Evolutionary conservation across 1,140 invertebrate species (phyloP).

Genomic region (Berghia stephanieae): DNA sequence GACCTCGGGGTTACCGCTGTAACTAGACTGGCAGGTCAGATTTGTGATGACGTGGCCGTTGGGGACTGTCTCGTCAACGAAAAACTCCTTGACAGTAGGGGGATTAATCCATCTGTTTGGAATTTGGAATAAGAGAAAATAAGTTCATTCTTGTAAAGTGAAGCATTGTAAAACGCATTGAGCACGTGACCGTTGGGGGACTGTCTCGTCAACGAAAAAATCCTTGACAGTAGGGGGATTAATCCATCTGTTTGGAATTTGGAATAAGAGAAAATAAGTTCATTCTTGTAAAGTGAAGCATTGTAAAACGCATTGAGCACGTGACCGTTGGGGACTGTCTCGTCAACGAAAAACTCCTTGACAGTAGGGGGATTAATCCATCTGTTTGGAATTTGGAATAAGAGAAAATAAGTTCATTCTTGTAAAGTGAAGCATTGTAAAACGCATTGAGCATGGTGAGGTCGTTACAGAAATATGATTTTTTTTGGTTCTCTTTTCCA

Average conservation of each 20-base stretch:
- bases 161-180: too few relatives aligned
- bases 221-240: not conserved
- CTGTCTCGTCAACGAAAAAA: not conserved
- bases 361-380: not conserved
- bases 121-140: too few relatives aligned
- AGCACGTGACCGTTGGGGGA: not conserved
- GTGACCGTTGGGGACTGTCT: not conserved
- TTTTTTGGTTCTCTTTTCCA: too few relatives aligned
- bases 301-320: too few relatives aligned
- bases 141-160: too few relatives aligned
- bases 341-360: not conserved
- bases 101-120: not conserved
- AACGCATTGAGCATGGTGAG: too few relatives aligned
- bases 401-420: too few relatives aligned
- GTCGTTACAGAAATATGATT: too few relatives aligned
- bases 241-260: slow-evolving; percentile 1
- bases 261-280: too few relatives aligned
- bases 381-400: too few relatives aligned
- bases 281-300: too few relatives aligned
- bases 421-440: too few relatives aligned
- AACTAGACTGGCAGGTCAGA: not conserved
- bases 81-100: not conserved
- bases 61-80: not conserved
- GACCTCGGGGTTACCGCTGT: not conserved
- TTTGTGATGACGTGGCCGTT: not conserved